Base-by-base conservation (phyloP, 1,140 invertebrate genomes). In the Phocides pigmalion region DNA sequence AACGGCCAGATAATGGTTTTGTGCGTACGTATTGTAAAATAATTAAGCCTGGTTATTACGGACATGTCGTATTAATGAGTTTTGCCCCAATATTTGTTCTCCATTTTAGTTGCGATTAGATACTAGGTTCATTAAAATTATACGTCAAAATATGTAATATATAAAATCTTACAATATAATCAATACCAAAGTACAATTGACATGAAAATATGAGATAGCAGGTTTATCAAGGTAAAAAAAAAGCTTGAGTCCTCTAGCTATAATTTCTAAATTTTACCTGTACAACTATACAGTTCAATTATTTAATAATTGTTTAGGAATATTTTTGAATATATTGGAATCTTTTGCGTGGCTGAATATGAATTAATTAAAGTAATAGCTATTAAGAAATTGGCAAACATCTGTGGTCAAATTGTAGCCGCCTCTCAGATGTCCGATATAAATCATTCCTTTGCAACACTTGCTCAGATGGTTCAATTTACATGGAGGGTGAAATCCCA, bases 381-480 rank as follows among this genome's bases (percentile, higher is more conserved):
- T 58, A 14, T 16, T 59, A 59, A 47, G 56, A 49, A 47, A 61
- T 59, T 42, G 11, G n/a, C n/a, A 25, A 61, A 61, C 56, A 61
- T 61, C 56, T 61, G 56, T 61, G 56, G 17, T 20, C 46, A 37
- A 70, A 76, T 71, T 70, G 19, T 25, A 41, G 68, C 70, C 68
- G 66, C 53, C 62, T 66, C 68, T 73, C 66, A 69, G 63, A 50
- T 56, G 47, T 54, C 63, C 63, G 46, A 67, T 64, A 72, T 77
- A 73, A 72, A 75, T 75, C 65, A 74, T 72, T 72, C 65, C 64
- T 61, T 67, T 70, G 72, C 68, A 70, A 70, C 74, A 74, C 61
- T 68, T 47, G 66, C 63, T 66, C 67, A 69, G 68, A 78, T 70
- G 64, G 70, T 72, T 78, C 64, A 72, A 75, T 78, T 75, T 78